phyloP scores from a whole-genome alignment of 2,888 invertebrate species.

The Parapristionchus giblindavisi region DNA sequence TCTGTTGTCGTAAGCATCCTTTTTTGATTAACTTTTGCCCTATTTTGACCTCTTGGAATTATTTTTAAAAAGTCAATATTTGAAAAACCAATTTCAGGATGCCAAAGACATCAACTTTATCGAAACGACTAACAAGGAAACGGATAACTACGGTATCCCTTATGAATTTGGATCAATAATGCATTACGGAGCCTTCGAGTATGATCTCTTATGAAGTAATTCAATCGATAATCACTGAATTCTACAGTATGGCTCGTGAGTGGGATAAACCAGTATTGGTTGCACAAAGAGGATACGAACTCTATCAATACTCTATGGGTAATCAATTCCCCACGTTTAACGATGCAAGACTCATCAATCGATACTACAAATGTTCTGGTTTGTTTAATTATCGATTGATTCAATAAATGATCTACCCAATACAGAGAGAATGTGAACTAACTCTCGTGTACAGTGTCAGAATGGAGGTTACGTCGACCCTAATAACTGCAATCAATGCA shows the following conservation, averaged over 20 bases:
- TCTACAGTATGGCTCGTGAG: not conserved
- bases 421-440: not conserved
- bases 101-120: constrained; percentile 6
- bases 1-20: constrained; percentile 33
- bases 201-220: too few relatives aligned
- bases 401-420: too few relatives aligned
- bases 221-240: too few relatives aligned
- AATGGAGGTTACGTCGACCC: constrained; percentile 69
- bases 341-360: not conserved
- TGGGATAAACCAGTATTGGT: not conserved
- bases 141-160: constrained; percentile 9
- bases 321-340: not conserved
- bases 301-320: not conserved
- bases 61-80: too few relatives aligned
- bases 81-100: too few relatives aligned
- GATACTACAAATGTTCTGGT: not conserved
- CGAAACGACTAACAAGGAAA: too few relatives aligned
- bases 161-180: not conserved
- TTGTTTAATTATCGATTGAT: too few relatives aligned
- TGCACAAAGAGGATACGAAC: not conserved
- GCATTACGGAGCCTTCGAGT: constrained; percentile 7
- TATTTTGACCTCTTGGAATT: too few relatives aligned
- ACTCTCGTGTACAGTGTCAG: constrained; percentile 51
- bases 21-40: not conserved
- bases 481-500: constrained; percentile 63